Evolutionary conservation across 2,888 invertebrate species (phyloP).

Genomic region (Pandemis corylana): DNA sequence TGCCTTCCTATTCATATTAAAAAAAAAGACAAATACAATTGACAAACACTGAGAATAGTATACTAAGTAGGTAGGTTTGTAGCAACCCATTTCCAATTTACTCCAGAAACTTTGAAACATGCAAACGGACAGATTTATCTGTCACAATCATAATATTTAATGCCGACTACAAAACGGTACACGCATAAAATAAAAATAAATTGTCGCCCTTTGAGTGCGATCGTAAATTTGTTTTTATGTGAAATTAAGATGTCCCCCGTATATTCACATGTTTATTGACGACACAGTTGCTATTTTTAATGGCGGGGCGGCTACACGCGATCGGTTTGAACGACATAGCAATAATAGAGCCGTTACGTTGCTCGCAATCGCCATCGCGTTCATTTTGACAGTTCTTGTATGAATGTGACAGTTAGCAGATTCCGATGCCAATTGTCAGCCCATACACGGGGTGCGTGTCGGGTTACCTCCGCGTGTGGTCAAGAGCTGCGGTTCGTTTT

Average conservation of each 20-base stretch:
- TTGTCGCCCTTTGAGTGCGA: constrained; percentile 61
- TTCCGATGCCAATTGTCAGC: too few species aligned
- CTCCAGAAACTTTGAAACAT: background rate
- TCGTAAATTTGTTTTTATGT: constrained; percentile 75
- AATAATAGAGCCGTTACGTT: too few species aligned
- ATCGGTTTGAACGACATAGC: background rate
- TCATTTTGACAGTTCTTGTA: too few species aligned
- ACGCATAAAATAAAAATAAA: constrained; percentile 67
- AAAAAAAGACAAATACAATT: too few species aligned
- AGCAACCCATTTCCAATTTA: background rate
- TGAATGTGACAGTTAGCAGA: too few species aligned
- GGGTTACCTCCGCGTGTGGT: too few species aligned
- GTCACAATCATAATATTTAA: constrained; percentile 76
- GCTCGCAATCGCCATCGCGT: too few species aligned
- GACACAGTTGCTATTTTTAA: constrained; percentile 51
- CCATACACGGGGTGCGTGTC: too few species aligned
- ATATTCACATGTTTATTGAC: constrained; percentile 72
- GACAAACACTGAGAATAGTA: too few species aligned
- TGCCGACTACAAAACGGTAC: constrained; percentile 69
- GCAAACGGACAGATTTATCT: constrained; percentile 71
- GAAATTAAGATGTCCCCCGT: constrained; percentile 79
- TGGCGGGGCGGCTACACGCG: constrained; percentile 38
- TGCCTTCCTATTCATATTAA: too few species aligned
- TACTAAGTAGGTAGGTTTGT: too few species aligned
- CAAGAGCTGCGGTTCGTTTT: too few species aligned